A percentile compares a stretch with the other conserved stretches of the same genome.
phyloP scores from a whole-genome alignment of 2,113 vertebrate species.

The Caranx melampygus region DNA sequence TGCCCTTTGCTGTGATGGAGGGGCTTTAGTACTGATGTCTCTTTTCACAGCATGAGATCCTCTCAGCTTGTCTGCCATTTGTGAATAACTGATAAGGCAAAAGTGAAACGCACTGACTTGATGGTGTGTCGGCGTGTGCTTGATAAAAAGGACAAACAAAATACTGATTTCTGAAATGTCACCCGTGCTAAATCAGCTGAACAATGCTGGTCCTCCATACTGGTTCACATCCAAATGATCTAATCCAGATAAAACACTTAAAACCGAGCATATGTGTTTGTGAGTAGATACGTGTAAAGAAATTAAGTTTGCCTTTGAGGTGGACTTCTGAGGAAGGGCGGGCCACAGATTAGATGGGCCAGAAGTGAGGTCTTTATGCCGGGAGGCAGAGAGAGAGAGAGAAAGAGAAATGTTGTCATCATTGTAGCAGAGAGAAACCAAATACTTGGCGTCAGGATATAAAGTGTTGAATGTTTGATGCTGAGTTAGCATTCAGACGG shows the following conservation, averaged over 20 bases:
- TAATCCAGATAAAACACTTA: constrained; percentile 43
- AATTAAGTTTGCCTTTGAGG: constrained; percentile 48
- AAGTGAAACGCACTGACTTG: constrained; percentile 54
- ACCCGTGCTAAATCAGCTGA: constrained; percentile 41
- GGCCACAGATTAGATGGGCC: constrained; percentile 39
- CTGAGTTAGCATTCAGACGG: constrained; percentile 2
- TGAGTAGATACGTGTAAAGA: constrained; percentile 24
- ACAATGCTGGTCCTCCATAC: constrained; percentile 25
- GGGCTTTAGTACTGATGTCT: constrained; percentile 52
- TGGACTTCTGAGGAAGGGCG: background rate
- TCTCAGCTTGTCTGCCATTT: constrained; percentile 68
- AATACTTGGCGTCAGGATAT: constrained; percentile 32
- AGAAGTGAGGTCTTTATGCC: constrained; percentile 15
- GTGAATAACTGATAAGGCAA: constrained; percentile 73
- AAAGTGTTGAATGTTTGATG: constrained; percentile 47
- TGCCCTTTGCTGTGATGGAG: constrained; percentile 68
- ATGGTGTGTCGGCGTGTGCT: constrained; percentile 29
- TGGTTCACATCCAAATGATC: constrained; percentile 38
- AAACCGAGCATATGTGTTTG: background rate
- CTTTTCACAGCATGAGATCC: constrained; percentile 64
- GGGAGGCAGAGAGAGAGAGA: background rate
- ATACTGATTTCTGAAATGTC: constrained; percentile 62
- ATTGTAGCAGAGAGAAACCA: constrained; percentile 36
- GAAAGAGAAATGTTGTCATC: constrained; percentile 16
- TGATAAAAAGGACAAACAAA: constrained; percentile 60